phyloP scores from a whole-genome alignment of 2,888 invertebrate genomes.

The Dugesia japonica region DNA sequence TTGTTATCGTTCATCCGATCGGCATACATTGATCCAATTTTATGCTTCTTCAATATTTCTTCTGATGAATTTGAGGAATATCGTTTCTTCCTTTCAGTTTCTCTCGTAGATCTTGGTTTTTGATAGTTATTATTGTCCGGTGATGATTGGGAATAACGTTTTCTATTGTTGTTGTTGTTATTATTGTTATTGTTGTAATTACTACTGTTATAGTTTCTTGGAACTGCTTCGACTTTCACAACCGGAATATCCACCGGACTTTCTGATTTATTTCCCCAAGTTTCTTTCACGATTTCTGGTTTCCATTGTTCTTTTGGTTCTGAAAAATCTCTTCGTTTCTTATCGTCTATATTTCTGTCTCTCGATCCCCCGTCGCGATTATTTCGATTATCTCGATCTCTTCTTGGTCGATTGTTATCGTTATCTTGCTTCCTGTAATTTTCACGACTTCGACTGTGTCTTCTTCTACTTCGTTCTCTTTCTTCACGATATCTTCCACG shows the following conservation, averaged over 20 bases:
- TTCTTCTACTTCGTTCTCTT: not conserved
- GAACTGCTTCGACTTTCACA: not conserved
- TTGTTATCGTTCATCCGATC: not conserved
- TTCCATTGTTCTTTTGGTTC: not conserved
- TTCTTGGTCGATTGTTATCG: not conserved
- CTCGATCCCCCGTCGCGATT: no score
- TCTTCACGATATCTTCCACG: not conserved
- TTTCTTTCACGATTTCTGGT: not conserved
- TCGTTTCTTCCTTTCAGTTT: not conserved
- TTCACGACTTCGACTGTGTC: not conserved
- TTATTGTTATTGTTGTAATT: not conserved
- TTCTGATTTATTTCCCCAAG: not conserved
- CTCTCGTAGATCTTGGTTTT: not conserved
- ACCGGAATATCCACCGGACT: not conserved
- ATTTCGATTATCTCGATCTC: no score
- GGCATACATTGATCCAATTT: constrained; percentile 2
- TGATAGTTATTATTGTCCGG: not conserved
- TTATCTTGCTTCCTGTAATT: not conserved
- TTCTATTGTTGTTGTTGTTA: not conserved
- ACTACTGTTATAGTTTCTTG: not conserved
- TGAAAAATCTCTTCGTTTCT: not conserved
- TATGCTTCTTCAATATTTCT: not conserved
- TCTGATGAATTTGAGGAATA: not conserved
- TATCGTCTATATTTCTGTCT: not conserved
- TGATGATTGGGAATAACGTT: not conserved